Evolutionary conservation across 2,888 invertebrate species (phyloP).

Genomic region (Ceratothoa steindachneri): DNA sequence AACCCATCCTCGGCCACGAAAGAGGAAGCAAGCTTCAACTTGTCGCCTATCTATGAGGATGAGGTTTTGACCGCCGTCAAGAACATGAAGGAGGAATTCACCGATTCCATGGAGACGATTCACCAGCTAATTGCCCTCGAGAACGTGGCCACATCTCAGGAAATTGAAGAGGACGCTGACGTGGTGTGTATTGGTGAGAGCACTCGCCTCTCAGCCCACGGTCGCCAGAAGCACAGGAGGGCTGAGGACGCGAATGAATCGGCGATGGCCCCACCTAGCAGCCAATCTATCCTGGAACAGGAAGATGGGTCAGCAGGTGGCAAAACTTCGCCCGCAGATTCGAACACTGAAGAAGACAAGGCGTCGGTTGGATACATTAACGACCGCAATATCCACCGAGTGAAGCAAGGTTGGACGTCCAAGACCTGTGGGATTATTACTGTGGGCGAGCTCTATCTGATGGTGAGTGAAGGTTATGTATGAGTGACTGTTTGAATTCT

Average conservation of each 20-base stretch:
- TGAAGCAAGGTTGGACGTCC: constrained; percentile 68
- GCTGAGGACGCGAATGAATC: constrained; percentile 4
- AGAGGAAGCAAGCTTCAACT: constrained; percentile 22
- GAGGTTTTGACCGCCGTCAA: constrained; percentile 22
- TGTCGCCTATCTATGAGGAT: not conserved
- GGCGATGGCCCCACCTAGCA: not conserved
- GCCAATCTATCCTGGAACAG: not conserved
- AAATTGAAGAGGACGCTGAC: constrained; percentile 28
- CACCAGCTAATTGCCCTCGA: constrained; percentile 31
- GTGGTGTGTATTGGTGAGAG: constrained; percentile 35
- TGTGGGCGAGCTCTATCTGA: constrained; percentile 82
- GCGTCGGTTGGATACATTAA: not conserved
- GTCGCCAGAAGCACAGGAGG: not conserved
- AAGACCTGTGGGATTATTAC: constrained; percentile 73
- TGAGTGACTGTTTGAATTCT: not conserved
- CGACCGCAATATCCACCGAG: not conserved
- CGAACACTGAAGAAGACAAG: not conserved
- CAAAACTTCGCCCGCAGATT: not conserved
- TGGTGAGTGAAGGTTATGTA: constrained; percentile 58
- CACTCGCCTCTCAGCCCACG: constrained; percentile 23
- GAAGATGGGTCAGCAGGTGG: not conserved
- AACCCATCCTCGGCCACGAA: constrained; percentile 8
- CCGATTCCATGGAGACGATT: constrained; percentile 26
- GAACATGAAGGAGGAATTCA: constrained; percentile 30
- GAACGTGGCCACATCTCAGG: constrained; percentile 25